Evolutionary conservation across 1,140 invertebrate genomes (phyloP), one percentile per base, ranked within the genome.

Genomic region (Camponotus floridanus): DNA sequence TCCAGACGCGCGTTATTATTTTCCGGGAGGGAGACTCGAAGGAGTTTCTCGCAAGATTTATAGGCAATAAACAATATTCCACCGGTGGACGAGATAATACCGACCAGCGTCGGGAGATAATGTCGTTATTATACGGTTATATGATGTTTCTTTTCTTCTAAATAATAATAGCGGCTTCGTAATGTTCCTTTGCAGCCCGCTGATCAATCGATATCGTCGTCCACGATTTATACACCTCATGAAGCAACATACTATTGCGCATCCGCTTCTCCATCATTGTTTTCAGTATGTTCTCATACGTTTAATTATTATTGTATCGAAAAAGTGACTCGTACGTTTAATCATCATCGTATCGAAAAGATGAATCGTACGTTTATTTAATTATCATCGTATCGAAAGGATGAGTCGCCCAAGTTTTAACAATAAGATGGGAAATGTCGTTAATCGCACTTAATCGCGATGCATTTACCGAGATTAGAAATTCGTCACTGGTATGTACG

Each of bases 1-100:
- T 74, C 42, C 64, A 83, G 36, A 51, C 62, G 45, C 62, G 62
- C 62, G 62, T 83, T 88, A 74, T 88, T 83, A 67, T 64, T 45
- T 68, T 33, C 42, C 21, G 61, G 18, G 39, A 64, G 71, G 26
- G 7, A 26, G 55, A 7, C 76, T 33, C 13, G 26, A 13, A 45
- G 59, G 51, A 57, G 9, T 15, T 33, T 33, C 39, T 45, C 73
- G 57, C 48, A 31, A 76, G 51, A 87, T 86, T 70, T 64, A 79
- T 59, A 15, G 18, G 9, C 45, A 21, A 83, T 76, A 76, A 88
- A 84, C 55, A 70, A 64, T 88, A 62, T 80, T 55, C 15, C 59
- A n/a, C 6, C 39, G 26, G 26, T 21, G n/a, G 1, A 33, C 42
- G 51, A 15, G 45, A 65, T 76, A 65, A 74, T 83, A 73, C 21